Conservation (phyloP, 2,113 vertebrate genomes). For the Peromyscus polionotus region DNA sequence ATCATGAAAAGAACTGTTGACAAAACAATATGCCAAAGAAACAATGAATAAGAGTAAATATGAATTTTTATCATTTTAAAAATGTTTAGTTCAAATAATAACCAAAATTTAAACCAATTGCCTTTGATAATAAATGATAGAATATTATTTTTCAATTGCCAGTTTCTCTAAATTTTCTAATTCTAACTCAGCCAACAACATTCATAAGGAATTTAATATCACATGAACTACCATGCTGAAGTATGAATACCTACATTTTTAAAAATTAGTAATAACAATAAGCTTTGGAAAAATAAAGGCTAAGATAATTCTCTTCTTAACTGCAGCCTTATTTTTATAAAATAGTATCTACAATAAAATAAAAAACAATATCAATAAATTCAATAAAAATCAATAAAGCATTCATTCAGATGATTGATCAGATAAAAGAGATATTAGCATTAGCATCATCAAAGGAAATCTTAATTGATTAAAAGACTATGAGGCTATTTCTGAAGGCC, state of each 20-base stretch:
- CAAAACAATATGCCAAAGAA: slow-evolving; percentile 20
- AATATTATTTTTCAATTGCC: background rate
- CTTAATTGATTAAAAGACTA: slow-evolving; percentile 2
- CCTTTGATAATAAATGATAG: background rate
- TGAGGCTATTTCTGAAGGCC: slow-evolving; percentile 26
- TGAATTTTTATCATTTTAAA: background rate
- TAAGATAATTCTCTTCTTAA: slow-evolving; percentile 5
- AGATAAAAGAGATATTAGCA: background rate
- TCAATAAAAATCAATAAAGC: background rate
- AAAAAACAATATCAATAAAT: background rate
- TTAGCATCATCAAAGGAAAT: background rate
- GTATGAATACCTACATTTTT: background rate
- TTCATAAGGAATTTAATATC: slow-evolving; percentile 40
- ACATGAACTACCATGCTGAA: background rate
- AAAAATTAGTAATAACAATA: slow-evolving; percentile 40
- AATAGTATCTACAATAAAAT: background rate
- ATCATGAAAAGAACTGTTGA: background rate
- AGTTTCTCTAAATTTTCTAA: slow-evolving; percentile 20
- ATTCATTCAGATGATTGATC: background rate
- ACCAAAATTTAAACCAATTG: slow-evolving; percentile 2
- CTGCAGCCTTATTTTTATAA: background rate
- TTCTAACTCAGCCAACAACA: background rate
- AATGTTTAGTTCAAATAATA: slow-evolving; percentile 34
- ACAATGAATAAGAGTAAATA: slow-evolving; percentile 6
- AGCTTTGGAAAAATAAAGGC: slow-evolving; percentile 17